Conservation (phyloP, 2,113 vertebrate genomes). For the Tenebrosternarchus preto region DNA sequence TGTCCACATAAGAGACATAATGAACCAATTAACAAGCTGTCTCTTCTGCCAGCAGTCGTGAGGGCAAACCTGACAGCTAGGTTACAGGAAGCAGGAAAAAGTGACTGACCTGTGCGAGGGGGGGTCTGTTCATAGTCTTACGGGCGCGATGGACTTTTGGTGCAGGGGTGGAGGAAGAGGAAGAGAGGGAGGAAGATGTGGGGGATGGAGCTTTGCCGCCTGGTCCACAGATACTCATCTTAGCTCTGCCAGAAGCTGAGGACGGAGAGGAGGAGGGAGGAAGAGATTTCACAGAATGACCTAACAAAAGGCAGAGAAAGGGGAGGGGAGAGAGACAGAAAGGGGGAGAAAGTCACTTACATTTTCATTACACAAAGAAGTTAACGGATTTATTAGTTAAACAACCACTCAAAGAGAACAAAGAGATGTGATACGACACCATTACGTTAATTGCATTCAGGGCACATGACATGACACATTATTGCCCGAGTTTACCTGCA, state of each 20-base stretch:
- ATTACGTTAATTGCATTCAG: too few relatives aligned
- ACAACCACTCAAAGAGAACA: too few relatives aligned
- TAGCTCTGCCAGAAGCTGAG: constrained; percentile 77
- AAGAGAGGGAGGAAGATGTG: constrained; percentile 69
- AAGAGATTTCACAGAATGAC: constrained; percentile 78
- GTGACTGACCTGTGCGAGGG: constrained; percentile 75
- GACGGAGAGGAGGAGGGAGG: constrained; percentile 66
- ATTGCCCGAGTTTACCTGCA: background rate
- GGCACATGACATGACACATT: background rate
- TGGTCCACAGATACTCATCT: constrained; percentile 86
- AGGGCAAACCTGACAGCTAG: background rate
- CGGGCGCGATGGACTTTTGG: constrained; percentile 85
- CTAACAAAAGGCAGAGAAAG: constrained; percentile 58
- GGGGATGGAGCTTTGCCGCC: constrained; percentile 69
- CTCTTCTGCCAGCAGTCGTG: too few relatives aligned
- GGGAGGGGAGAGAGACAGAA: background rate
- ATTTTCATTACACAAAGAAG: background rate
- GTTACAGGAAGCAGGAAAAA: background rate
- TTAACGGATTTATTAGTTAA: too few relatives aligned
- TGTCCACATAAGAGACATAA: too few relatives aligned
- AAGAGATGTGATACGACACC: too few relatives aligned
- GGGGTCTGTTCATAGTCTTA: constrained; percentile 87
- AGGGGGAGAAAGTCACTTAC: background rate
- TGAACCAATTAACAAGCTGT: too few relatives aligned
- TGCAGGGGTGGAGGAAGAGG: constrained; percentile 62